Evolutionary conservation across 64 coral and sea anemone genomes (phyloP), one percentile per base, ranked within the genome.

Genomic region (Stichodactyla helianthus): DNA sequence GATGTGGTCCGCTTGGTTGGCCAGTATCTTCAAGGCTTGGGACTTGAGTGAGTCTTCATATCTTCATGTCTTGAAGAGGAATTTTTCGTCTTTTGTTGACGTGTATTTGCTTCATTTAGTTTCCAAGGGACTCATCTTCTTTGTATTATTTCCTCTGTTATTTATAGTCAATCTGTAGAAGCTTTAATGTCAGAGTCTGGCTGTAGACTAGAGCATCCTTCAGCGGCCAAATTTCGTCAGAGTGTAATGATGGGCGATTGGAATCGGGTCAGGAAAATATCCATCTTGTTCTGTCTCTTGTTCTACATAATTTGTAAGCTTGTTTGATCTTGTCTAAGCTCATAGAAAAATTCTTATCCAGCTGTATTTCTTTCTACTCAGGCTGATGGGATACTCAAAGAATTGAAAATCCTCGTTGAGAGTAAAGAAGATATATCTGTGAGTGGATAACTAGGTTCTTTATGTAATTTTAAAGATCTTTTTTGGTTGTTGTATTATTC

Each of bases 131-230:
- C 44, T 89, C 23, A 65, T 3, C 62, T 77, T 58, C 50, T 71
- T 76, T 59, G 88, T 14, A n/a, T 77, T 82, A 60, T 98, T 86
- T 89, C 79, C 86, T 93, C 88, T 74, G 60, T 92, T 98, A 84
- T 93, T 86, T 85, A 77, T 86, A 99, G 97, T 77, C 91, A 95
- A 95, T 99, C 97, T 76, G 97, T 94, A 55, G 93, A 94, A 84
- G 90, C 92, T 54, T 87, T 99, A 11, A 95, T 99, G 90, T 82
- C 92, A 86, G 97, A 99, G 77, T 99, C 97, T 14, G 97, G 97
- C 67, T 99, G 97, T 90, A 99, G 90, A 92, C 88, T 99, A 86
- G 97, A 99, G 92, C 97, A 99, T 84, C 97, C 93, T 55, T 99
- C 97, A 18, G 97, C 97, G 6, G 84, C 93, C 27, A 99, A 93